Base-by-base conservation (phyloP, 64 coral and sea anemone genomes). In the Platygyra sinensis region DNA sequence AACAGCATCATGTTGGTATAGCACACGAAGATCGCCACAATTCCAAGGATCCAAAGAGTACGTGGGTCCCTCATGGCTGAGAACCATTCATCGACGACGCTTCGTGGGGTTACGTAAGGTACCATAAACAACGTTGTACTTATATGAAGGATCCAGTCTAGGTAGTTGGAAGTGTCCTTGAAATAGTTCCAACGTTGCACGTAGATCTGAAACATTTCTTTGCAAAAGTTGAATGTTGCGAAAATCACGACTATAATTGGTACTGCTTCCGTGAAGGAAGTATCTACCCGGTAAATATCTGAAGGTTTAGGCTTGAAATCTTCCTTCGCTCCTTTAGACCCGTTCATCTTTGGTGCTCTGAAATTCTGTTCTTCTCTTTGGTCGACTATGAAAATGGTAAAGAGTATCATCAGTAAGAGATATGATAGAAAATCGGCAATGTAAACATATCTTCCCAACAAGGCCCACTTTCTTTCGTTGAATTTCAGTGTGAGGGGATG, bases 1-100 rank as follows among this genome's bases (percentile, higher is more conserved):
- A 96, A 96, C 30, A 96, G 90, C 33, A 96, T 88, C 39, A 96
- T 83, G 67, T 96, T 96, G 30, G 86, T 89, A 64, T 92, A 96
- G 52, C 94, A 93, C 0, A 93, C 63, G 62, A 93, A 93, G 62
- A 96, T 90, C 33, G 94, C 92, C 4, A 96, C 12, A 29, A 89
- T 63, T 67, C 86, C 94, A 30, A 89, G 51, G 11, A 86, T 78
- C 94, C 90, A 96, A 25, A 92, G 52, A 15, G 60, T 61, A 15
- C 65, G 78, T 13, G 80, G 90, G 39, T 96, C 87, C 0, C 57
- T 75, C 9, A 96, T 72, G 10, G 12, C 33, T 18, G 14, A 13
- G 10, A 92, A 77, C 19, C 74, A 30, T 22, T 52, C 38, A 29
- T 96, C 74, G 18, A 92, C 62, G 17, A 62, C 22, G 17, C 25